Percentiles rank a stretch among this genome's conserved stretches.
phyloP scores from a whole-genome alignment of 2,888 invertebrate species.

The Nemoura dubitans region DNA sequence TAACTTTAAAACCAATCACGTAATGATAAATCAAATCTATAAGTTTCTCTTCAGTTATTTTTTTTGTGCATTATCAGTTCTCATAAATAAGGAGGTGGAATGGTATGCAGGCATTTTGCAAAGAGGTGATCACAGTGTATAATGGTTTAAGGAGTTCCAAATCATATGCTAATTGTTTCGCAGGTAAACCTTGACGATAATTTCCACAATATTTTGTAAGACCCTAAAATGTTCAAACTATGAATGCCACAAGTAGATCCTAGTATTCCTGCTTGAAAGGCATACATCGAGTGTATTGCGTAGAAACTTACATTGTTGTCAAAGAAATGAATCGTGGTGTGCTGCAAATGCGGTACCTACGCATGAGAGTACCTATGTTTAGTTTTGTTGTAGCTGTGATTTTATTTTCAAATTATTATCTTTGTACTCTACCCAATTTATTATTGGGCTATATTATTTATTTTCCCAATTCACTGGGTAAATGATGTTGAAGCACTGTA shows the following conservation, averaged over 20 bases:
- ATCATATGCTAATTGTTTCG: not conserved
- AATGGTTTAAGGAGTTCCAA: not conserved
- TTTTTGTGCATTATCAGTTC: not conserved
- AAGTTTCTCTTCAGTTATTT: not conserved
- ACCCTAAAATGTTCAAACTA: not conserved
- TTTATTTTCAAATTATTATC: constrained; percentile 37
- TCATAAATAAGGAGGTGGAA: not conserved
- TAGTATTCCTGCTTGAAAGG: not conserved
- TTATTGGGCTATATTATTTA: constrained; percentile 33
- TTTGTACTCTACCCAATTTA: constrained; percentile 27
- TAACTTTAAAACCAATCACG: too few species aligned
- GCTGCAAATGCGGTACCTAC: not conserved
- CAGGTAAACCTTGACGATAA: not conserved
- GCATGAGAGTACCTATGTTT: not conserved
- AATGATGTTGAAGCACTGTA: constrained; percentile 42
- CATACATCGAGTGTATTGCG: not conserved
- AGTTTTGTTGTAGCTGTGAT: constrained; percentile 41
- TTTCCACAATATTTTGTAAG: constrained; percentile 1
- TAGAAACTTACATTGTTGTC: not conserved
- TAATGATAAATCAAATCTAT: too few species aligned
- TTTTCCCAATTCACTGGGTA: constrained; percentile 25
- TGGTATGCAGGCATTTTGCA: not conserved
- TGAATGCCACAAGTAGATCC: not conserved
- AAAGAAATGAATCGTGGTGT: not conserved
- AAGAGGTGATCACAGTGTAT: constrained; percentile 20